Evolutionary conservation across 2,113 vertebrate species (phyloP).

Genomic region (Peromyscus maniculatus): DNA sequence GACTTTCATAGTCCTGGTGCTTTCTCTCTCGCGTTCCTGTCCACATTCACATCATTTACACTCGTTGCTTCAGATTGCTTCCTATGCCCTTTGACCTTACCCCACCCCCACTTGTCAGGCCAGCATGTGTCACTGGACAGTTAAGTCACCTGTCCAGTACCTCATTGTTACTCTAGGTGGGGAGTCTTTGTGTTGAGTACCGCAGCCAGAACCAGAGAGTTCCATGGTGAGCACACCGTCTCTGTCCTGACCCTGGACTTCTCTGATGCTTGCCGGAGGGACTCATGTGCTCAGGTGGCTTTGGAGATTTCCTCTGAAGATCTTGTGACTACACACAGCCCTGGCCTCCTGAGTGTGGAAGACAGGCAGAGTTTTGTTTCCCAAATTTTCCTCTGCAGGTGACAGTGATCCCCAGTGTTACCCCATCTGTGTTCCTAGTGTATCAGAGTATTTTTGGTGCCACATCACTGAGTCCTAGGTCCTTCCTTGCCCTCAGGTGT

Average conservation of each 20-base stretch:
- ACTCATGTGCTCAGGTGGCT: not conserved
- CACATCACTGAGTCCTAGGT: not conserved
- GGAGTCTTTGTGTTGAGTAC: not conserved
- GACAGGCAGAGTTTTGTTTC: not conserved
- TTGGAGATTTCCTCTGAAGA: not conserved
- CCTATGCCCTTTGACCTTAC: not conserved
- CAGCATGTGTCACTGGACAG: not conserved
- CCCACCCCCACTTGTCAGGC: not conserved
- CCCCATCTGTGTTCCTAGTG: not conserved
- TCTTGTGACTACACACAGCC: no score
- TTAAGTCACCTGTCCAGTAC: not conserved
- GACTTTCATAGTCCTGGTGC: not conserved
- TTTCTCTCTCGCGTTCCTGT: not conserved
- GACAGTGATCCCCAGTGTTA: not conserved
- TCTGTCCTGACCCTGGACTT: not conserved
- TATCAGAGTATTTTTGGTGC: not conserved
- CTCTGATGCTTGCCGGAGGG: not conserved
- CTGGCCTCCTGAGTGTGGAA: not conserved
- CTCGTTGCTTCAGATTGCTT: not conserved
- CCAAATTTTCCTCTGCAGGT: not conserved
- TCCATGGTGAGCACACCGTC: fast-evolving
- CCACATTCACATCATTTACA: no score
- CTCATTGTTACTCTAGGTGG: not conserved
- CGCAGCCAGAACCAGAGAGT: not conserved
- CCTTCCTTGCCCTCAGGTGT: not conserved